A percentile compares a stretch with the other conserved stretches of the same genome.
Evolutionary conservation across 1,140 invertebrate genomes (phyloP).

Genomic region (Anastrepha obliqua): DNA sequence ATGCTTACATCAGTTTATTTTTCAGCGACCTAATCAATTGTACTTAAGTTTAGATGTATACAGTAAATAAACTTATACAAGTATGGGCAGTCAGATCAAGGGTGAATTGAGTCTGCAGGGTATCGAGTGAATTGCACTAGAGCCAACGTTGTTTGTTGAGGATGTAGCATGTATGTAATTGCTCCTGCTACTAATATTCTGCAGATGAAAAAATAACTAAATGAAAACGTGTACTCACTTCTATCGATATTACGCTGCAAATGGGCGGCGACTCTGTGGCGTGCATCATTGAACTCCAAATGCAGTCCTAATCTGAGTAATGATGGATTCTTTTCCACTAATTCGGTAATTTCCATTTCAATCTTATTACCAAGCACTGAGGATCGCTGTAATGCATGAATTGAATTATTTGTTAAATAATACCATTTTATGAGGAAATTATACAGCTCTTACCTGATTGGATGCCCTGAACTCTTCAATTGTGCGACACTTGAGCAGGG

Average conservation of each 20-base stretch:
- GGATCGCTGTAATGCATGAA: constrained; percentile 83
- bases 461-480: constrained; percentile 95
- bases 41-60: background rate
- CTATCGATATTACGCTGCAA: constrained; percentile 97
- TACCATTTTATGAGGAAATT: background rate
- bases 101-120: background rate
- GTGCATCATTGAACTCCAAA: constrained; percentile 96
- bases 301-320: constrained; percentile 93
- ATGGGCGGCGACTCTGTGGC: constrained; percentile 93
- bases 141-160: constrained; percentile 31
- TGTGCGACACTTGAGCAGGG: constrained; percentile 88
- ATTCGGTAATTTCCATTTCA: constrained; percentile 96
- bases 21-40: constrained; percentile 33
- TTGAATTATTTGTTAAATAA: background rate
- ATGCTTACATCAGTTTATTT: constrained; percentile 10
- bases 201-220: background rate
- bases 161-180: background rate
- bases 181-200: background rate
- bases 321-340: constrained; percentile 94
- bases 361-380: constrained; percentile 96
- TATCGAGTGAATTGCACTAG: background rate
- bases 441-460: constrained; percentile 86
- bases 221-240: constrained; percentile 82
- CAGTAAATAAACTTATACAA: background rate
- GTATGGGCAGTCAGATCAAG: background rate